Evolutionary conservation across 2,888 invertebrate species (phyloP).

Genomic region (Pristionchus arcanus): DNA sequence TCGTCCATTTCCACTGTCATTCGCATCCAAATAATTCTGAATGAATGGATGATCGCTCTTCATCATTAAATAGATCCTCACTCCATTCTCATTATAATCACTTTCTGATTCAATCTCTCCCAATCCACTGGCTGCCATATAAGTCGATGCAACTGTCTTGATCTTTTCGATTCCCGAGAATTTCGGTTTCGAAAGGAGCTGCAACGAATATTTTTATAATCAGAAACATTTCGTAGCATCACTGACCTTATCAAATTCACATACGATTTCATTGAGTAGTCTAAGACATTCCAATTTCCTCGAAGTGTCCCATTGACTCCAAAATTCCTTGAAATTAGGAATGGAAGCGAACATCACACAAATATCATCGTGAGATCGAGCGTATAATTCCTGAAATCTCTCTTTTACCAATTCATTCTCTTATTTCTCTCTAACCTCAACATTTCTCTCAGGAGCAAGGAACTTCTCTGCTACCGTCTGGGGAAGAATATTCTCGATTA

Average conservation of each 20-base stretch:
- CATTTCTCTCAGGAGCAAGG: conserved; percentile 85
- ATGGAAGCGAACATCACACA: conserved; percentile 99
- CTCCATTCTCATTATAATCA: conserved; percentile 61
- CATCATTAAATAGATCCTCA: not conserved
- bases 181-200: conserved; percentile 93
- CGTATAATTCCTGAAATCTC: conserved; percentile 88
- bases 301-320: conserved; percentile 86
- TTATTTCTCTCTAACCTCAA: conserved; percentile 82
- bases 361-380: conserved; percentile 93
- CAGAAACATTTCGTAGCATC: not conserved
- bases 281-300: conserved; percentile 95
- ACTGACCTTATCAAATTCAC: conserved; percentile 94
- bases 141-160: conserved; percentile 97
- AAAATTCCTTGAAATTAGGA: conserved; percentile 87
- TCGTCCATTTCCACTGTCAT: not conserved
- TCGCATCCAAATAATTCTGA: conserved; percentile 45
- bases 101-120: conserved; percentile 72
- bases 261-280: conserved; percentile 95
- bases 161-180: conserved; percentile 98
- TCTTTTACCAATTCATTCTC: conserved; percentile 3
- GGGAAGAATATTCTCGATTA: conserved; percentile 95
- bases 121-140: conserved; percentile 96
- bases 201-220: conserved; percentile 65
- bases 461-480: conserved; percentile 97
- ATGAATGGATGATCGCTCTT: not conserved